A percentile compares a stretch with the other conserved stretches of the same genome.
Evolutionary conservation across 2,113 vertebrate species (phyloP).

Genomic region (Eclectus roratus): DNA sequence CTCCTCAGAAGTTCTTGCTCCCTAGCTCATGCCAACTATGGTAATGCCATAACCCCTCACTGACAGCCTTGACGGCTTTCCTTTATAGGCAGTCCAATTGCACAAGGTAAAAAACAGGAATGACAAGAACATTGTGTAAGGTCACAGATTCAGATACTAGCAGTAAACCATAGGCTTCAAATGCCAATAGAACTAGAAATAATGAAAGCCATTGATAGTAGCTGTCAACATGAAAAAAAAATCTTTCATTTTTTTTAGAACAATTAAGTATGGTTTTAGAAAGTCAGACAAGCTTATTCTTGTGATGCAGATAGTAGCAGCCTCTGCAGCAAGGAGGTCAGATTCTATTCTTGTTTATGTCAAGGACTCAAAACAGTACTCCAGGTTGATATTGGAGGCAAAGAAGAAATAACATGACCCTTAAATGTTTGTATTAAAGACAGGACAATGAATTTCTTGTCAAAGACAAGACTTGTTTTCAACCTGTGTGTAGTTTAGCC

Average conservation of each 20-base stretch:
- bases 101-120: background rate
- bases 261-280: background rate
- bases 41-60: background rate
- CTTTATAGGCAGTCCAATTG: background rate
- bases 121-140: background rate
- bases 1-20: conserved; percentile 15
- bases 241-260: background rate
- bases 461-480: background rate
- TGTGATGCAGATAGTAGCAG: background rate
- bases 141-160: background rate
- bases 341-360: background rate
- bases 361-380: background rate
- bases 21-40: background rate
- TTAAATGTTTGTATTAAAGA: background rate
- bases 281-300: background rate
- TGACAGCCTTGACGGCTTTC: background rate
- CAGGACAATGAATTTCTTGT: background rate
- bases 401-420: background rate
- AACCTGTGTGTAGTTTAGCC: background rate
- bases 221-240: background rate
- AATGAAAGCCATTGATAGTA: background rate
- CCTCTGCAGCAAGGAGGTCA: background rate
- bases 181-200: background rate
- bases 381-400: background rate
- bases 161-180: conserved; percentile 26